Conservation (phyloP, 2,888 invertebrate genomes). For the Argynnis bischoffii region DNA sequence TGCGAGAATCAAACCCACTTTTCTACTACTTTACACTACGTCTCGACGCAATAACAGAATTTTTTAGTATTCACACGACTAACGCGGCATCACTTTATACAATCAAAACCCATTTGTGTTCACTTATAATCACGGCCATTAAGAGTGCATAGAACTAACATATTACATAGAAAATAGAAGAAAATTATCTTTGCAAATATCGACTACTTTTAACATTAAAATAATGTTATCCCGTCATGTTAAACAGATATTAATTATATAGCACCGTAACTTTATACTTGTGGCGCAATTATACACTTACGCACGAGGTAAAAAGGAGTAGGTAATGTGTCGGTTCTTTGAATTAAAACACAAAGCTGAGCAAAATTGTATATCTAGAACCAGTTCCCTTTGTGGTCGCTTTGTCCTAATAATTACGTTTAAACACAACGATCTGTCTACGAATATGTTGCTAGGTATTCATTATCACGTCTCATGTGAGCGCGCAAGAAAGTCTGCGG, state of each 20-base stretch:
- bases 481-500: slow-evolving; percentile 7
- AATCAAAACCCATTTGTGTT: slow-evolving; percentile 36
- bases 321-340: slow-evolving; percentile 20
- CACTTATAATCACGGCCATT: slow-evolving; percentile 35
- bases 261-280: slow-evolving; percentile 25
- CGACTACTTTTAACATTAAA: slow-evolving; percentile 30
- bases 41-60: slow-evolving; percentile 5
- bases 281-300: slow-evolving; percentile 25
- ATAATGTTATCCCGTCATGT: slow-evolving; percentile 34
- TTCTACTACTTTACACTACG: too few relatives aligned
- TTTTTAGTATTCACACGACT: slow-evolving; percentile 3
- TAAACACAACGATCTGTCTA: slow-evolving; percentile 30
- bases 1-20: too few relatives aligned
- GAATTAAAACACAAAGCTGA: slow-evolving; percentile 23
- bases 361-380: slow-evolving; percentile 24
- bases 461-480: slow-evolving; percentile 19
- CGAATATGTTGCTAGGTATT: slow-evolving; percentile 21
- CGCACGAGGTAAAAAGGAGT: slow-evolving; percentile 8
- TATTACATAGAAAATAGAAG: slow-evolving; percentile 1
- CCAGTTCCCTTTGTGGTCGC: slow-evolving; percentile 32
- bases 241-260: slow-evolving; percentile 36
- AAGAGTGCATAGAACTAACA: slow-evolving; percentile 12
- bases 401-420: slow-evolving; percentile 37
- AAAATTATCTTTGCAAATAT: slow-evolving; percentile 29
- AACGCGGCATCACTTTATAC: slow-evolving; percentile 32